Evolutionary conservation across 2,797 vertebrate genomes (phyloP).

Genomic region (Hydrolagus colliei): DNA sequence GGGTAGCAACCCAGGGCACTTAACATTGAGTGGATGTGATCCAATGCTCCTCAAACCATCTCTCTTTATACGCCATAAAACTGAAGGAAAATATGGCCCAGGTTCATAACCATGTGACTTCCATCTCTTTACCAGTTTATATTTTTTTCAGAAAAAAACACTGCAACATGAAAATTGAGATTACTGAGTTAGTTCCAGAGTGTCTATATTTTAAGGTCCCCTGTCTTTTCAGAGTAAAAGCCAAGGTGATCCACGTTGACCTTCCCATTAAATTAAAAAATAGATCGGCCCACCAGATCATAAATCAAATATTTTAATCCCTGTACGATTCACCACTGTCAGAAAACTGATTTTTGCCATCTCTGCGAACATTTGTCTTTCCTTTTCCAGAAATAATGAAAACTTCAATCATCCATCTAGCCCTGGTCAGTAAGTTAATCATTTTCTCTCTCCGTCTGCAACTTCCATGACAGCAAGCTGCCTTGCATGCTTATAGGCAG

Average conservation of each 20-base stretch:
- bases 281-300: background rate
- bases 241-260: background rate
- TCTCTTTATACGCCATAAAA: too few relatives aligned
- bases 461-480: conserved; percentile 9
- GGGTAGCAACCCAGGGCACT: too few relatives aligned
- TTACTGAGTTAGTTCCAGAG: background rate
- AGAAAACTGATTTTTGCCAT: background rate
- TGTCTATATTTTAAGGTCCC: background rate
- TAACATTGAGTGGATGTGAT: too few relatives aligned
- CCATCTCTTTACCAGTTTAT: background rate
- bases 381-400: conserved; percentile 29
- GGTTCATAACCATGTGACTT: background rate
- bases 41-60: too few relatives aligned
- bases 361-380: conserved; percentile 21
- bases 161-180: background rate
- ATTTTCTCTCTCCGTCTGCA: conserved; percentile 6
- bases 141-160: background rate
- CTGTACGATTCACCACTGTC: conserved; percentile 19
- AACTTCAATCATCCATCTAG: conserved; percentile 22
- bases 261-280: conserved; percentile 7
- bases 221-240: background rate
- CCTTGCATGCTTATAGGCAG: conserved; percentile 7
- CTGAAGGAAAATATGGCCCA: background rate
- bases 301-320: conserved; percentile 25
- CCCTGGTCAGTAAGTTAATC: conserved; percentile 15